phyloP scores from a whole-genome alignment of 1,140 invertebrate genomes.

The Drosophila athabasca region DNA sequence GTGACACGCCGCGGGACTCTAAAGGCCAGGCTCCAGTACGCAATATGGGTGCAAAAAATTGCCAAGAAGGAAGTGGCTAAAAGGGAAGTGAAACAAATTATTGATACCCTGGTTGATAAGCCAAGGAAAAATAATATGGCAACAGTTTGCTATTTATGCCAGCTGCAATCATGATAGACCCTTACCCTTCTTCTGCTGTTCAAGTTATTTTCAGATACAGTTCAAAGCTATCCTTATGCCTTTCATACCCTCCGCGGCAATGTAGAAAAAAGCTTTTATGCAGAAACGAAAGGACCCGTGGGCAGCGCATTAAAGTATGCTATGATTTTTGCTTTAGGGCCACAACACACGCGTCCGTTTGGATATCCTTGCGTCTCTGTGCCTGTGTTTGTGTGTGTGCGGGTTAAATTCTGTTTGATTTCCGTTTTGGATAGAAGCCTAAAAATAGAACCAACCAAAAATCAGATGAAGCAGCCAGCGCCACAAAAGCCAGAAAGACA shows the following conservation, averaged over 20 bases:
- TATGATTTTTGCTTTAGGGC: constrained; percentile 20
- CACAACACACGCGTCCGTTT: constrained; percentile 5
- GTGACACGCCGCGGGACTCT: constrained; percentile 11
- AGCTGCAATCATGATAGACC: no score
- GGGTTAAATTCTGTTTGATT: constrained; percentile 49
- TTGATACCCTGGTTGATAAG: no score
- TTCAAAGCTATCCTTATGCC: no score
- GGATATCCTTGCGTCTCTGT: not conserved
- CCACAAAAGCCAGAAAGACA: no score
- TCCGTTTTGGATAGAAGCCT: constrained; percentile 43
- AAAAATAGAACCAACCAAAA: constrained; percentile 35
- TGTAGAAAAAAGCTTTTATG: constrained; percentile 1
- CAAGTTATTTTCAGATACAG: no score
- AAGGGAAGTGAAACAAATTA: not conserved
- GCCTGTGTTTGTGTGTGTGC: constrained; percentile 10
- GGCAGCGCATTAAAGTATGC: constrained; percentile 55
- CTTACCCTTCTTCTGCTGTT: no score
- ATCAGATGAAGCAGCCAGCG: constrained; percentile 23
- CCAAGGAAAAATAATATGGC: no score
- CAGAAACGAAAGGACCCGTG: constrained; percentile 6
- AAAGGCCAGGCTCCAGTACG: not conserved
- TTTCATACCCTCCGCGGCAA: not conserved
- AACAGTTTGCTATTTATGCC: not conserved
- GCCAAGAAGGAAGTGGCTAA: constrained; percentile 11
- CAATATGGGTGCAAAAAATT: constrained; percentile 6